Percentiles rank a stretch among this genome's conserved stretches.
Evolutionary conservation across 2,797 vertebrate genomes (phyloP).

Genomic region (Trichosurus vulpecula): DNA sequence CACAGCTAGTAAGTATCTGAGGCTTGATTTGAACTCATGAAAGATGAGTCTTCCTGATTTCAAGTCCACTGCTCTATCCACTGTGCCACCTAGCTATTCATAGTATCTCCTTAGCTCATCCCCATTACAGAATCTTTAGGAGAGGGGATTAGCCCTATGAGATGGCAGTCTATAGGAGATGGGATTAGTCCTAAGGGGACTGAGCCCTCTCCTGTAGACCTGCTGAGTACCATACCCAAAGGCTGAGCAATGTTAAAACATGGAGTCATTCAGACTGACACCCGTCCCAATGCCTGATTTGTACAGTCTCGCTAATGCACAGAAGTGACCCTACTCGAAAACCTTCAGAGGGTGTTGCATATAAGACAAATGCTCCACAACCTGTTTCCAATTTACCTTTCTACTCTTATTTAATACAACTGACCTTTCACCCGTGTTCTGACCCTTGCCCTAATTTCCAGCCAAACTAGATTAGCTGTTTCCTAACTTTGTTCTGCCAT

Average conservation of each 20-base stretch:
- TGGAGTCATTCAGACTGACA: neutral
- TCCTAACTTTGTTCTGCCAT: neutral
- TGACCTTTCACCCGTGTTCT: neutral
- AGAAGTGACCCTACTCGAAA: neutral
- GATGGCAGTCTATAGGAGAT: neutral
- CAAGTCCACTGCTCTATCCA: neutral
- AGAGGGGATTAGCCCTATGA: neutral
- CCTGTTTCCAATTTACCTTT: neutral
- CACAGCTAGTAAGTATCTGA: neutral
- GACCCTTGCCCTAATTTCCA: neutral
- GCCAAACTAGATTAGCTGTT: neutral
- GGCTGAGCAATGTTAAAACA: neutral
- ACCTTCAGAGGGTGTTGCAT: neutral
- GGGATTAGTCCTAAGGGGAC: neutral
- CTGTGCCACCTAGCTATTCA: neutral
- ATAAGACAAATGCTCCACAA: neutral
- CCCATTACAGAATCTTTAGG: neutral
- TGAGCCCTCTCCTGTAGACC: too few relatives aligned
- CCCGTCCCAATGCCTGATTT: neutral
- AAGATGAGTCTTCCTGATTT: neutral
- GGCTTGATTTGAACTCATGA: neutral
- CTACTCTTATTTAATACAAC: neutral
- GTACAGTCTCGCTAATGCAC: neutral
- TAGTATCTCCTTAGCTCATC: neutral
- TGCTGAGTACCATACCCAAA: neutral